Base-by-base conservation (phyloP, 2,797 vertebrate species). In the Salarias fasciatus region DNA sequence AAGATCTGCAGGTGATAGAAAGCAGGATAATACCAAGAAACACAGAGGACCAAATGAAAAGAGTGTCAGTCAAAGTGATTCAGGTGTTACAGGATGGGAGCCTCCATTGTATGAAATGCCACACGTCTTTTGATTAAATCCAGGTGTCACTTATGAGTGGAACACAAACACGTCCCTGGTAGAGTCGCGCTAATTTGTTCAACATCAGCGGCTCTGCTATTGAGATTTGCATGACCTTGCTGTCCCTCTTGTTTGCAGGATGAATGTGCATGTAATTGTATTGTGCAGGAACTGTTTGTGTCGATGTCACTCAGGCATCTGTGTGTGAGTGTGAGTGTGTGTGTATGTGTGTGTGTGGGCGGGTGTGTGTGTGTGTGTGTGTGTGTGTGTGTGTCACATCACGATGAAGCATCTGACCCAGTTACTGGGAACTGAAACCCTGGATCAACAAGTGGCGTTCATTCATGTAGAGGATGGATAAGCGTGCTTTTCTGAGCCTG, bases 361-460 rank as follows among this genome's bases (percentile, higher is more conserved):
- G n/a, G 59, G 18, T 46, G 18, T 42, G 24, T 45, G 35, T 47
- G 28, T 29, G 46, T 49, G 28, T 60, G 28, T 36, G n/a, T 35
- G 41, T 48, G 8, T 58, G 30, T 31, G 11, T 1, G 8, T 69
- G 42, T 49, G 55, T 52, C 40, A 35, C 29, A 71, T 41, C 2
- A 8, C 58, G 63, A 29, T 59, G 62, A 61, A 54, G 70, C 56
- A 56, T 77, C 69, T 69, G 47, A 60, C 54, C 64, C 63, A 77
- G 43, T 78, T 71, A 65, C 42, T 53, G 13, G 10, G 11, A 31
- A 42, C 30, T 49, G 48, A 68, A 69, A 51, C n/a, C 13, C 29
- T 49, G 45, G 55, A 76, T 81, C 79, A 86, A 81, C 83, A 84
- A 69, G 81, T 82, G 67, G 47, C 48, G 74, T 63, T 68, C 66